Conservation (phyloP, 1,140 invertebrate species). For the Zaprionus inermis region DNA sequence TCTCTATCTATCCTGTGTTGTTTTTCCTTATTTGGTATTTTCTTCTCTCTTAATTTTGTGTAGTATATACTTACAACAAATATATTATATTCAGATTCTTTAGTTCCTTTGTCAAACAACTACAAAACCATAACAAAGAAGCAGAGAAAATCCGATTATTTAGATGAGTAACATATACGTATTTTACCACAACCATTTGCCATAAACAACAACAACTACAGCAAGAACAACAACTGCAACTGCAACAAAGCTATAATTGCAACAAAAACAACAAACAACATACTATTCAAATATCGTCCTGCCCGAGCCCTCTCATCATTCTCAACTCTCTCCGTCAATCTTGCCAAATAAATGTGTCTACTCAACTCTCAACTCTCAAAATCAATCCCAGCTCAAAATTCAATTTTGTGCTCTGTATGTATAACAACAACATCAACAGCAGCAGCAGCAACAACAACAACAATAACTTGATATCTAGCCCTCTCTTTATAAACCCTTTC, state of each 20-base stretch:
- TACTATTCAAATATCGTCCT: constrained; percentile 72
- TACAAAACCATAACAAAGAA: constrained; percentile 20
- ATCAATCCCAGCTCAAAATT: constrained; percentile 50
- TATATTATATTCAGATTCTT: constrained; percentile 19
- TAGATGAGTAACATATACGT: constrained; percentile 34
- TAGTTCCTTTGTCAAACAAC: constrained; percentile 33
- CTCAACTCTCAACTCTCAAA: constrained; percentile 32
- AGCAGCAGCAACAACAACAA: constrained; percentile 22
- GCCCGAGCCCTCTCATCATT: constrained; percentile 80
- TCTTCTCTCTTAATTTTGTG: constrained; percentile 37
- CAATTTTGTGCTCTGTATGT: constrained; percentile 44
- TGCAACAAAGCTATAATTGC: constrained; percentile 13
- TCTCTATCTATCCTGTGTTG: constrained; percentile 28
- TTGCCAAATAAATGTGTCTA: constrained; percentile 13
- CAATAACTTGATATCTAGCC: constrained; percentile 39
- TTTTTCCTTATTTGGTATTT: constrained; percentile 6
- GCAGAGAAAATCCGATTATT: constrained; percentile 27
- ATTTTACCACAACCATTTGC: constrained; percentile 33
- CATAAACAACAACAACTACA: constrained; percentile 25
- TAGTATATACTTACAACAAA: constrained; percentile 39
- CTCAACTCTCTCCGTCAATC: constrained; percentile 42
- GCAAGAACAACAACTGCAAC: constrained; percentile 23
- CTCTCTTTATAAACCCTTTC: constrained; percentile 41
- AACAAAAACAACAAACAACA: constrained; percentile 33
- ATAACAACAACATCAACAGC: constrained; percentile 1